phyloP scores from a whole-genome alignment of 2,113 vertebrate species.

The Solea senegalensis region DNA sequence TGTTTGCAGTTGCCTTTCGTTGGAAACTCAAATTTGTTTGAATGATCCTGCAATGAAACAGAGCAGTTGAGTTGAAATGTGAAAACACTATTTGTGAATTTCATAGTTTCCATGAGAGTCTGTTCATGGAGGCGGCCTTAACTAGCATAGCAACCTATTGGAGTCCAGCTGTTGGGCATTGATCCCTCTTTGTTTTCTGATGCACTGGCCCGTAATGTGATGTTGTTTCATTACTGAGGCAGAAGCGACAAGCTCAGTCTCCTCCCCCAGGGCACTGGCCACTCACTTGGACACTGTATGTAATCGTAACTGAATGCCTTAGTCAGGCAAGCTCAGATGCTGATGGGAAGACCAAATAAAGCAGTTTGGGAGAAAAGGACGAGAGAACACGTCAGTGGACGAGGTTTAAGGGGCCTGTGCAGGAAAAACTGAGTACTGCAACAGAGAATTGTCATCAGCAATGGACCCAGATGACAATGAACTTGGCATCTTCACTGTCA shows the following conservation, averaged over 20 bases:
- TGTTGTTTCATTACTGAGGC: slow-evolving; percentile 82
- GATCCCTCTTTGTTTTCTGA: slow-evolving; percentile 83
- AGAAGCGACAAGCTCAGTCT: slow-evolving; percentile 74
- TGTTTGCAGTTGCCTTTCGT: not conserved
- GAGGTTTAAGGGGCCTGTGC: slow-evolving; percentile 46
- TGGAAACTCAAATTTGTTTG: slow-evolving; percentile 6
- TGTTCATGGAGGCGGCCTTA: slow-evolving; percentile 34
- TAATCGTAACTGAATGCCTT: slow-evolving; percentile 48
- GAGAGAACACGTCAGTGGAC: slow-evolving; percentile 26
- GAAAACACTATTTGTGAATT: slow-evolving; percentile 44
- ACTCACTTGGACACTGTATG: slow-evolving; percentile 71
- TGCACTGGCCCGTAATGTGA: slow-evolving; percentile 81
- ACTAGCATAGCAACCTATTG: slow-evolving; percentile 58
- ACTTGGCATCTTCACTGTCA: slow-evolving; percentile 86
- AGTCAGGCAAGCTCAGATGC: slow-evolving; percentile 60
- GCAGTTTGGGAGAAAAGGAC: slow-evolving; percentile 48
- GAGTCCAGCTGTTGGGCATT: slow-evolving; percentile 83
- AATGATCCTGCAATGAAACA: not conserved
- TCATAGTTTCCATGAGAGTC: slow-evolving; percentile 36
- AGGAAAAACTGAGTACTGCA: slow-evolving; percentile 37
- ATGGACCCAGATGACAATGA: slow-evolving; percentile 83
- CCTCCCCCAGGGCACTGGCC: slow-evolving; percentile 71
- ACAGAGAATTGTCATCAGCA: slow-evolving; percentile 53
- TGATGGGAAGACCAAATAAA: slow-evolving; percentile 59
- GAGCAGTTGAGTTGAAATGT: not conserved